Evolutionary conservation across 2,888 invertebrate genomes (phyloP).

Genomic region (Odontocerum albicorne): DNA sequence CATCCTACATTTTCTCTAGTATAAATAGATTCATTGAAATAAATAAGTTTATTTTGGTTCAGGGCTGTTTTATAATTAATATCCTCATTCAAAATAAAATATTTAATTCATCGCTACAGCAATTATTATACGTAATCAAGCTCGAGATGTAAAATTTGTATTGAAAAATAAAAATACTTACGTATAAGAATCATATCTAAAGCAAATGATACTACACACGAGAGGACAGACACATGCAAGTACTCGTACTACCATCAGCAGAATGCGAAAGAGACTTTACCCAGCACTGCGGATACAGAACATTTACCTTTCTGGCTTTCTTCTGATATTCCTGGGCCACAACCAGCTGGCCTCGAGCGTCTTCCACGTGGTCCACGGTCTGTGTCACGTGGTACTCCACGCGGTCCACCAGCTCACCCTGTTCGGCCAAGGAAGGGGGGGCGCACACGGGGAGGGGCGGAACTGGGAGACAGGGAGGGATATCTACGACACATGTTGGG

Average conservation of each 20-base stretch:
- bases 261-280: neutral
- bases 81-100: too few species aligned
- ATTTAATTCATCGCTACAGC: too few species aligned
- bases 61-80: too few species aligned
- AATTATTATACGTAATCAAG: too few species aligned
- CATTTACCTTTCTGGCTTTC: slow-evolving; percentile 85
- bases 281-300: slow-evolving; percentile 34
- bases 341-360: slow-evolving; percentile 76
- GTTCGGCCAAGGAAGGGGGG: slow-evolving; percentile 47
- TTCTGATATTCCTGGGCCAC: slow-evolving; percentile 80
- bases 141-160: too few species aligned
- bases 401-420: slow-evolving; percentile 94
- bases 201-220: neutral
- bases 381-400: slow-evolving; percentile 92
- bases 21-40: too few species aligned
- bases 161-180: slow-evolving; percentile 11
- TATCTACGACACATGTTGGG: neutral
- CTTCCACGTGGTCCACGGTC: slow-evolving; percentile 81
- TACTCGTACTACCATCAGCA: slow-evolving; percentile 2
- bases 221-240: neutral
- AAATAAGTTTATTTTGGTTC: too few species aligned
- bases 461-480: slow-evolving; percentile 14
- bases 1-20: too few species aligned
- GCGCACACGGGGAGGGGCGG: slow-evolving; percentile 12
- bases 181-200: neutral